Percentiles rank a stretch among this genome's conserved stretches.
These are phyloP conservation scores for Toxotes jaculatrix DNA, from an alignment of 2,113 vertebrate genomes.

Conservation along the genomic window DNA sequence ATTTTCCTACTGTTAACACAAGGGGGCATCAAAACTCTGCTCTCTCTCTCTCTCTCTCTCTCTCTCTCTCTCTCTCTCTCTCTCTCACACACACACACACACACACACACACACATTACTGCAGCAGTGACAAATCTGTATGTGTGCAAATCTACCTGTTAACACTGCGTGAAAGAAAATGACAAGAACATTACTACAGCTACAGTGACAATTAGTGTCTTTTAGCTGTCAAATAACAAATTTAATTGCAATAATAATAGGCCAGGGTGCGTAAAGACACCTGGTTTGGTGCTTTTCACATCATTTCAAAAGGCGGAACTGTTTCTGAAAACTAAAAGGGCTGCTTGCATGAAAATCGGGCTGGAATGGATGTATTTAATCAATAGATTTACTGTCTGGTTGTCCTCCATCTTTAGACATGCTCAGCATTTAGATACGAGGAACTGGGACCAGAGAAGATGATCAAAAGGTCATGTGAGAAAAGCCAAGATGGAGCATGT, in stretches of 20 bases:
- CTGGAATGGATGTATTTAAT: background rate
- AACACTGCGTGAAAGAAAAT: background rate
- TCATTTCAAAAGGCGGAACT: background rate
- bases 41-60: constrained; percentile 25
- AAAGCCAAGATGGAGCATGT: constrained; percentile 15
- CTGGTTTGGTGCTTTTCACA: constrained; percentile 1
- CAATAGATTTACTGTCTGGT: constrained; percentile 10
- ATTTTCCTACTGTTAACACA: constrained; percentile 70
- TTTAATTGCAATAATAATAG: background rate
- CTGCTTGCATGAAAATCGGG: background rate
- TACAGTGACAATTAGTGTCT: constrained; percentile 2
- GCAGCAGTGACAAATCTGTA: background rate
- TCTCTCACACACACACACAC: constrained; percentile 7
- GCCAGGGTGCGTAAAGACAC: background rate
- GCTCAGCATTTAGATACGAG: background rate
- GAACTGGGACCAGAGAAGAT: background rate
- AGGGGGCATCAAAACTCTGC: constrained; percentile 80
- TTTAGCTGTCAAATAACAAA: constrained; percentile 9
- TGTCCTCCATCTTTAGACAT: background rate
- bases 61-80: constrained; percentile 23
- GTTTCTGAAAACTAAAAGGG: background rate
- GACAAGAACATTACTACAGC: background rate
- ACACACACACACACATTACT: constrained; percentile 6
- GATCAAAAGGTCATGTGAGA: constrained; percentile 29
- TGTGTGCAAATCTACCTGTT: background rate